Base-by-base conservation (phyloP, 2,797 vertebrate species). In the Brotogeris chrysoptera region DNA sequence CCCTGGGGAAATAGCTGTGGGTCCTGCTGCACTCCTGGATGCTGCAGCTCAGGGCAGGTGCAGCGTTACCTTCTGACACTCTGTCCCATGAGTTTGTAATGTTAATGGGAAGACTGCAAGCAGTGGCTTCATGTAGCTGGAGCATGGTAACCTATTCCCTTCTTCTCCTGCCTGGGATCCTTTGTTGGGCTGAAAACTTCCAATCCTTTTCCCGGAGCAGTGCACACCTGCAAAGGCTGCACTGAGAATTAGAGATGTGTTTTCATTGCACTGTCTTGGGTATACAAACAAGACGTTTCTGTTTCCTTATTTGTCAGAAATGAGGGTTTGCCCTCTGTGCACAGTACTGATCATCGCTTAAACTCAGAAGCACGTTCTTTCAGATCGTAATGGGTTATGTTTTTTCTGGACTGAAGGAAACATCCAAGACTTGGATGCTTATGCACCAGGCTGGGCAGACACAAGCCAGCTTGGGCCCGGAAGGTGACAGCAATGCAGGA, bases 141-240 rank as follows among this genome's bases (percentile, higher is more conserved):
- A 65, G 7, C 9, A 24, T 8, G 4, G 36, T 1, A 5, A 38
- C 21, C 11, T 73, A 1, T 47, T 72, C 16, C 28, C 11, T 71
- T 7, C 25, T 69, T 60, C n/a, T 43, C 18, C 50, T 6, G 1
- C 11, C 16, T 84, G 57, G 21, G 11, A 80, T 84, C 61, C 6
- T 20, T 78, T 61, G 9, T 30, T 90, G 66, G 16, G 27, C 41
- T 90, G 50, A 59, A 78, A 65, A 20, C 9, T 34, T 84, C 63
- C 36, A 49, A 9, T 11, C 23, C 0, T 0, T 84, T 88, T 88
- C 39, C 27, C 32, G 69, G 36, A 36, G 28, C 25, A 61, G 5
- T 8, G 28, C 25, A 38, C 0, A 0, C 24, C 80, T 76, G 47
- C 0, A 0, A 84, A 43, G 41, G n/a, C 43, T 59, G 21, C 3